Evolutionary conservation across 1,140 invertebrate species (phyloP), one percentile per base, ranked within the genome.

Genomic region (Scaptodrosophila lebanonensis): DNA sequence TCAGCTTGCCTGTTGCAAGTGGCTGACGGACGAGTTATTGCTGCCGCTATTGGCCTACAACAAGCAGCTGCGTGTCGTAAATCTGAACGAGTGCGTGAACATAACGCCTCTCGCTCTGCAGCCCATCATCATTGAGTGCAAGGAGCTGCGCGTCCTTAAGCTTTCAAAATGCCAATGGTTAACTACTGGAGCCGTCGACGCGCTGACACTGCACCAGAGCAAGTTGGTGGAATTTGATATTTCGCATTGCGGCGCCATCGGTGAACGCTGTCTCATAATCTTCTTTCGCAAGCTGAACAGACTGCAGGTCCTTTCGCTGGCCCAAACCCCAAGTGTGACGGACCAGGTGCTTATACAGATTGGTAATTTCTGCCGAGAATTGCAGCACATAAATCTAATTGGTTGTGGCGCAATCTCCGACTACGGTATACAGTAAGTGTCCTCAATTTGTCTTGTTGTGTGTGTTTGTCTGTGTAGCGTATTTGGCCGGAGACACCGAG

Each of bases 181-280:
- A 2, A 90, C 89, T 0, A 88, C 89, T 0, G 90, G 89, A 0
- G 89, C 89, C 0, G 83, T 90, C 29, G 89, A 90, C 60, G 89
- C 89, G 0, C 57, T 90, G 8, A 88, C 89, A 2, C 66, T 91
- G 27, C 90, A 88, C 70, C 69, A 87, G 60, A 88, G 83, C 60
- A 87, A 87, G 36, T 68, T 91, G 25, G 88, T 89, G 49, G 89
- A 90, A 66, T 88, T 90, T 9, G 90, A 91, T 58, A 86, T 91
- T 11, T 89, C 89, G 8, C 85, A 89, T 56, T 90, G 88, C 49
- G 57, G 84, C 0, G 84, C 85, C 39, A 89, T 89, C 70, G 89
- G 89, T 1, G 89, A 89, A 50, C 87, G 87, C 22, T 89, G 89
- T 45, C 87, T 90, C 36, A 79, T 89, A 7, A 88, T 90, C 54